Base-by-base conservation (phyloP, 2,113 vertebrate genomes). In the Mastomys natalensis region DNA sequence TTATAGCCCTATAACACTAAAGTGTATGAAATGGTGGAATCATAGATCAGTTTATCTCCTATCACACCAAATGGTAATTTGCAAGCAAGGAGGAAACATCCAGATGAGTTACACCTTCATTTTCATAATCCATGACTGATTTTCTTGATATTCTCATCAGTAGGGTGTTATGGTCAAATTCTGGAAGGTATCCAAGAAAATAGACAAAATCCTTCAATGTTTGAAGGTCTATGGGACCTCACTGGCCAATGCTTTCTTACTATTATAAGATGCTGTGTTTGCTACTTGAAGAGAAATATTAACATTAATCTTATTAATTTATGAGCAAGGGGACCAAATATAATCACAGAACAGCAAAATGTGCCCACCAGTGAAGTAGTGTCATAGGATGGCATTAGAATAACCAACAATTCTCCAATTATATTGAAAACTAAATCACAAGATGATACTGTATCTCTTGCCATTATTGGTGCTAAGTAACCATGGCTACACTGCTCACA, bases 1-100 rank as follows among this genome's bases (percentile, higher is more conserved):
- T 76, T 53, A 94, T 93, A 21, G 10, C 74, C 7, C 81, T 43
- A 68, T 84, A 43, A 88, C 40, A 1, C 1, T 43, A 51, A 58
- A 51, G 2, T 55, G 19, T 81, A 26, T 82, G 6, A 0, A 37
- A 84, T 48, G 2, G 17, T 74, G 31, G 81, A 94, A 87, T 21
- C 17, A 19, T 8, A 80, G 3, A 1, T 77, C 22, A 21, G 7
- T 5, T 7, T 21, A 37, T 70, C 1, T 31, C 58, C 0, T 55
- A 12, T 55, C 17, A 43, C 1, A 22, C 24, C 7, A 89, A 68
- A 84, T 62, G 3, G 2, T 19, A 19, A 88, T 55, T 88, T 45
- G 1, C 29, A 84, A 60, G 17, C 34, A 81, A 51, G 17, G 5
- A 53, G 37, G 37, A n/a, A 22, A 10, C 5, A 5, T 81, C 5